These are phyloP conservation scores for Sebastes steindachneri DNA, from an alignment of 2,797 vertebrate genomes.

Conservation along the genomic window DNA sequence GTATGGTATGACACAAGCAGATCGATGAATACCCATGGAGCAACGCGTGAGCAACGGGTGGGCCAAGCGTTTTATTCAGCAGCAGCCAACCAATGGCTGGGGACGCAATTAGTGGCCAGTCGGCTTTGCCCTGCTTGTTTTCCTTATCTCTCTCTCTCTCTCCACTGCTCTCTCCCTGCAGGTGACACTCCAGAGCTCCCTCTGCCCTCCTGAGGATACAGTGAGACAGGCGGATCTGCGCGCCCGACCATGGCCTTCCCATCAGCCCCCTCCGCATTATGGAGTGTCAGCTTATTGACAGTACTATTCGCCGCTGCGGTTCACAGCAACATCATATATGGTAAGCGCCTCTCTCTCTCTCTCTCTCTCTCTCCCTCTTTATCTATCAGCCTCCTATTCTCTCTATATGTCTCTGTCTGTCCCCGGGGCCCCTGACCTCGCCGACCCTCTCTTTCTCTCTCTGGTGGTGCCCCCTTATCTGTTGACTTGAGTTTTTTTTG, in stretches of 20 bases:
- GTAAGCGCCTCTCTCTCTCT: constrained; percentile 41
- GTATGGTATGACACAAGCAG: constrained; percentile 65
- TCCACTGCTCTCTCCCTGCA: constrained; percentile 62
- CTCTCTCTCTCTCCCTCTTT: constrained; percentile 11
- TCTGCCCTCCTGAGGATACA: constrained; percentile 73
- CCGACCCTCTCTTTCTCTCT: constrained; percentile 33
- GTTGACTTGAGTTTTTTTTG: constrained; percentile 61
- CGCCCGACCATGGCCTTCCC: constrained; percentile 77
- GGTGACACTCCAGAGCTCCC: constrained; percentile 73
- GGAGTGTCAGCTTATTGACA: constrained; percentile 70
- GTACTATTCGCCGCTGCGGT: constrained; percentile 63
- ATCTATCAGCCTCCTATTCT: constrained; percentile 24
- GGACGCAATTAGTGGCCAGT: constrained; percentile 62
- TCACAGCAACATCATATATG: constrained; percentile 73
- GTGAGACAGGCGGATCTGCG: constrained; percentile 69
- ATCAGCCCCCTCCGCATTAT: constrained; percentile 61
- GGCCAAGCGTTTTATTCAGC: constrained; percentile 60
- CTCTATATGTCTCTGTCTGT: constrained; percentile 3
- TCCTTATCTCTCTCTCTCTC: constrained; percentile 29
- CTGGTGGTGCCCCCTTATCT: constrained; percentile 48
- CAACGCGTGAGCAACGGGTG: constrained; percentile 57
- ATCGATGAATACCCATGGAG: constrained; percentile 77
- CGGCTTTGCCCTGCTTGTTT: constrained; percentile 38
- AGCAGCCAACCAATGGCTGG: constrained; percentile 43
- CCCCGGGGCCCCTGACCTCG: constrained; percentile 62